A percentile compares a stretch with the other conserved stretches of the same genome.
These are phyloP conservation scores for Nesometra sesokonis DNA, from an alignment of 35 echinoderm and acorn worm genomes.

Conservation along the genomic window DNA sequence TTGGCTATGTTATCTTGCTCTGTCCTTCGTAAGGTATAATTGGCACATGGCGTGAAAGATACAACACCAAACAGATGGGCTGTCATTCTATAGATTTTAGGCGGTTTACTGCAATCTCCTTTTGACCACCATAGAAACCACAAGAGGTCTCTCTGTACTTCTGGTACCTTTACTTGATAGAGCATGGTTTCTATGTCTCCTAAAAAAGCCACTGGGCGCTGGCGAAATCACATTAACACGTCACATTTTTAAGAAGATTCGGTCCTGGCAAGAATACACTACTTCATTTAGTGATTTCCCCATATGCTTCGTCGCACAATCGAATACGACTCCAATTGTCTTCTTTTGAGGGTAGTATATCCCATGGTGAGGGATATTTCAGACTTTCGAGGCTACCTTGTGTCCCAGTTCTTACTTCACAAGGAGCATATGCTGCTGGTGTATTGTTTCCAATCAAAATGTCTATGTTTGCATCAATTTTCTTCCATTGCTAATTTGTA, in stretches of 20 bases:
- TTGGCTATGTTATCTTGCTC: conserved; percentile 15
- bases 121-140: conserved; percentile 57
- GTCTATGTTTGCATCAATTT: conserved; percentile 18
- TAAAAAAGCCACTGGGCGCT: conserved; percentile 37
- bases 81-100: conserved; percentile 34
- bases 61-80: conserved; percentile 57
- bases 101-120: conserved; percentile 30
- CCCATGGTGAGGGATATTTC: conserved; percentile 52
- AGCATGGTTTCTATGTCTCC: conserved; percentile 68
- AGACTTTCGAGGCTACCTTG: conserved; percentile 27
- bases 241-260: conserved; percentile 43
- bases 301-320: conserved; percentile 32
- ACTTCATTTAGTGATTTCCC: conserved; percentile 47
- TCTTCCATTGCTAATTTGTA: conserved; percentile 2
- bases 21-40: conserved; percentile 23
- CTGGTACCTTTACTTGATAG: conserved; percentile 38
- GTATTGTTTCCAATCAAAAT: conserved; percentile 59
- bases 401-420: conserved; percentile 33
- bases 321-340: conserved; percentile 47
- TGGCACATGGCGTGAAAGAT: conserved; percentile 56
- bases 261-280: conserved; percentile 57
- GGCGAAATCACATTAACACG: conserved; percentile 41
- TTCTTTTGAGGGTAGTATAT: conserved; percentile 45
- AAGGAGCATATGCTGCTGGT: conserved; percentile 27
- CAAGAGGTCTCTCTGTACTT: conserved; percentile 32